Evolutionary conservation across 1,140 invertebrate species (phyloP).

Genomic region (Drosophila bocqueti): DNA sequence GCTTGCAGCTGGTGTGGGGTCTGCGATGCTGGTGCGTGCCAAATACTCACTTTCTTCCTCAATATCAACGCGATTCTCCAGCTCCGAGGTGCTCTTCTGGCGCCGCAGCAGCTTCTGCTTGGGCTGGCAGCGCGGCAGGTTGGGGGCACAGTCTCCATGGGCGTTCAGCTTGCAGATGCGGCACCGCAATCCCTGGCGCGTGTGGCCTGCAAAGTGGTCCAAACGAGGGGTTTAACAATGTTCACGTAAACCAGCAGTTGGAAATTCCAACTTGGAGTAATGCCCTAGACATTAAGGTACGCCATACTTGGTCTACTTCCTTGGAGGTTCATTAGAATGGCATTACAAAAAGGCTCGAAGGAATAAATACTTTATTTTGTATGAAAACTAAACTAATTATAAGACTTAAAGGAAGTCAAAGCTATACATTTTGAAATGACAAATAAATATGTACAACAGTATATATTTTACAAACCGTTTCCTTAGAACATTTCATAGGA

Average conservation of each 20-base stretch:
- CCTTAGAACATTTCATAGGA: not conserved
- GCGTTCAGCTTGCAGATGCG: conserved; percentile 96
- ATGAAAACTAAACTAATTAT: not conserved
- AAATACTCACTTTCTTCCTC: conserved; percentile 90
- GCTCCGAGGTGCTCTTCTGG: conserved; percentile 94
- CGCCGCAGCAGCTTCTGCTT: conserved; percentile 93
- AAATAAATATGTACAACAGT: too few relatives aligned
- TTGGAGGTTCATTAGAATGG: not conserved
- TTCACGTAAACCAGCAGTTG: not conserved
- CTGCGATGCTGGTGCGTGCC: conserved; percentile 50
- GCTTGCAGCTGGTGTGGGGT: conserved; percentile 10
- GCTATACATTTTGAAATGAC: not conserved
- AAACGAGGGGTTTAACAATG: conserved; percentile 4
- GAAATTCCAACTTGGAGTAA: not conserved
- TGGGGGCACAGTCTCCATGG: conserved; percentile 94
- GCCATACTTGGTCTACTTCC: not conserved
- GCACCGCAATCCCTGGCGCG: conserved; percentile 95
- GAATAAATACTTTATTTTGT: too few relatives aligned
- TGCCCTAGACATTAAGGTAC: not conserved
- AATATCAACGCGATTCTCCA: conserved; percentile 88
- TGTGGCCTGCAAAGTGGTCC: conserved; percentile 89
- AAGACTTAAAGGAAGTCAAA: not conserved
- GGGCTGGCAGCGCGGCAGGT: conserved; percentile 92
- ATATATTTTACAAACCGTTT: not conserved
- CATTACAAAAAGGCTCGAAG: not conserved